Conservation (phyloP, 2,113 vertebrate species). For the Cryptotis parvus region DNA sequence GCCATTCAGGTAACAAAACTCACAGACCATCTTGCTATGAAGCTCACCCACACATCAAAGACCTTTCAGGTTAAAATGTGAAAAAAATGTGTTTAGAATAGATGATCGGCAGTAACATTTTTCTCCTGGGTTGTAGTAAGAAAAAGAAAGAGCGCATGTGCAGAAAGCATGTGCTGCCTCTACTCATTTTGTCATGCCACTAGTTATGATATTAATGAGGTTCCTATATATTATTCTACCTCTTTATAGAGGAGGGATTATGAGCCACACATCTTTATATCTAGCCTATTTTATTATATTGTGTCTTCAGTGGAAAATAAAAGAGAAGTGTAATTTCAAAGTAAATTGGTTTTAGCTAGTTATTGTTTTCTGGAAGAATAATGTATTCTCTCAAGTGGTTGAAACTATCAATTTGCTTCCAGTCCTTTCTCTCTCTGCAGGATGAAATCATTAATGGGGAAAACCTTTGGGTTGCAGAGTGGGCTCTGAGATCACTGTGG, state of each 20-base stretch:
- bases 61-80: background rate
- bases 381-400: background rate
- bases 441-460: background rate
- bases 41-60: background rate
- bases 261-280: background rate
- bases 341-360: slow-evolving; percentile 23
- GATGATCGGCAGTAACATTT: background rate
- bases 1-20: background rate
- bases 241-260: background rate
- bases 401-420: background rate
- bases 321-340: slow-evolving; percentile 14
- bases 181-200: background rate
- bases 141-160: background rate
- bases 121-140: background rate
- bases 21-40: background rate
- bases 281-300: background rate
- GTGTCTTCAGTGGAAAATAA: background rate
- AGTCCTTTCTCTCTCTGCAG: background rate
- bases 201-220: background rate
- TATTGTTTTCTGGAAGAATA: background rate
- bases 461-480: background rate
- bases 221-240: background rate
- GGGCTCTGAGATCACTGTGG: background rate
- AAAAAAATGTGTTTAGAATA: background rate
- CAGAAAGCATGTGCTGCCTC: background rate